Evolutionary conservation across 2,113 vertebrate genomes (phyloP), one percentile per base, ranked within the genome.

Genomic region (Acinonyx jubatus): DNA sequence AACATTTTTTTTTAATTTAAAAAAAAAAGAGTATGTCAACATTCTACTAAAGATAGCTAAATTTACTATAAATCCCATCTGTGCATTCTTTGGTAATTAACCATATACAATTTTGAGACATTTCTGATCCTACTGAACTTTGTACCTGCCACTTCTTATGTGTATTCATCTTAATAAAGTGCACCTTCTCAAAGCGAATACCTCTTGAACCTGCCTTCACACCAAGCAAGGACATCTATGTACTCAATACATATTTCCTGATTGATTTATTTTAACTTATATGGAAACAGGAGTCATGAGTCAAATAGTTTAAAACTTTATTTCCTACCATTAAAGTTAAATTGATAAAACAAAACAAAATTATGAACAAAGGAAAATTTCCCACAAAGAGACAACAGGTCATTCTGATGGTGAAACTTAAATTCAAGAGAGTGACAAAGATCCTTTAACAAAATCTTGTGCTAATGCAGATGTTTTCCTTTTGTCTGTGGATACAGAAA

Each of bases 271-370:
- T 81, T 90, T 82, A 83, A 80, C n/a, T 65, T 91, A 9, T 1
- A 82, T 82, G 15, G 91, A 96, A 91, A 33, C 11, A 38, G 38
- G 27, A 91, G n/a, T 71, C 38, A 94, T 63, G 15, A 91, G 12
- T 81, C 48, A 94, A 84, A 89, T 7, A 38, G n/a, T 81, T 83
- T 79, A 83, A 89, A 89, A 29, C 19, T 95, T 14, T 57, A 74
- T 88, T 81, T 50, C 52, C 21, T 96, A 85, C 36, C 21, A 61
- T 45, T 93, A 66, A 83, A 95, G 66, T 68, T 91, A 84, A 95
- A 97, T 86, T 36, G 92, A 69, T 95, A 78, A 81, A 88, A 90
- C 11, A 82, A 74, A 66, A 83, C 31, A 81, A 78, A 16, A 89
- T 21, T 71, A 79, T 19, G 16, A 57, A 61, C 36, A 92, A 96